Base-by-base conservation (phyloP, 2,888 invertebrate genomes). In the Cylindroiulus punctatus region DNA sequence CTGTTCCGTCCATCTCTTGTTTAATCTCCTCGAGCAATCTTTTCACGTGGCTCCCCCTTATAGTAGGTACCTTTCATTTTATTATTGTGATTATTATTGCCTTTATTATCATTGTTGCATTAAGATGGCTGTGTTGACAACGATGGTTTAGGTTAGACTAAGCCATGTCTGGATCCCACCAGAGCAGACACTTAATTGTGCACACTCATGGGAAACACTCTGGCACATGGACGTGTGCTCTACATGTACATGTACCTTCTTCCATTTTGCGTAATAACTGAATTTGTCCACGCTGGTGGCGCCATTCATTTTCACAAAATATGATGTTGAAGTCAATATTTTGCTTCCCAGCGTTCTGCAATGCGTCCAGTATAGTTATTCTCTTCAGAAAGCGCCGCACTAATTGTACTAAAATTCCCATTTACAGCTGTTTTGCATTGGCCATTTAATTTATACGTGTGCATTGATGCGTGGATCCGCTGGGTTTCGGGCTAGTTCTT, bases 81-180 rank as follows among this genome's bases (percentile, higher is more conserved):
- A 65, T 65, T 65, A 65, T 65, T 65, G n/a, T 65, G 65, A 65
- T 65, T 65, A 65, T 65, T 65, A 65, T 65, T 65, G 65, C 65
- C 22, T 65, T 65, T 65, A 65, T 65, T 65, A 65, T 65, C n/a
- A 65, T 65, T 65, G 65, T 65, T 65, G 65, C n/a, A 26, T 65
- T 65, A 65, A 65, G 65, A 65, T 65, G 65, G 65, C n/a, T 65
- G 65, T 65, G 65, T 65, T 65, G 65, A 65, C 65, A 65, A 65
- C 65, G 65, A 65, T 14, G 65, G 26, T 65, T 65, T 22, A 65
- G 65, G 12, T 36, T 36, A 36, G 36, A 36, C 26, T 65, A 65
- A 65, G 65, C 65, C 65, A 26, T 26, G 65, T 65, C 65, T 65
- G 65, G 65, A 65, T 65, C 65, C 65, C 65, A 65, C 65, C 65